phyloP scores from a whole-genome alignment of 2,888 invertebrate species.

The Ferrisia virgata region DNA sequence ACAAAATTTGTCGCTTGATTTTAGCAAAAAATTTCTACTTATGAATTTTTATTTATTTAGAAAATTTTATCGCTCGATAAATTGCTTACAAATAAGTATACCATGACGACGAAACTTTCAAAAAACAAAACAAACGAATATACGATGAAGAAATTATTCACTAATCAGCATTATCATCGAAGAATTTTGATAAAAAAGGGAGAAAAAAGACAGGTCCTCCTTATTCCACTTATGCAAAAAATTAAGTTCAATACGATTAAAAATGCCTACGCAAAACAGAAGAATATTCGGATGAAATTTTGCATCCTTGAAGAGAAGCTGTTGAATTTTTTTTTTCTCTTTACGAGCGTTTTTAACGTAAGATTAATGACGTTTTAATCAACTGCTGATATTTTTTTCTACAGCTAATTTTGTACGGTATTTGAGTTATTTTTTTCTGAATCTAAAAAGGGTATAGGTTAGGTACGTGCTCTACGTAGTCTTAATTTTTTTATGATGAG shows the following conservation, averaged over 20 bases:
- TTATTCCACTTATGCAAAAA: too few species aligned
- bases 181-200: background rate
- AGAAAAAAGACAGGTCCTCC: background rate
- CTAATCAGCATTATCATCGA: background rate
- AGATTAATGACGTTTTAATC: constrained; percentile 19
- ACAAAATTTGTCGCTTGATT: background rate
- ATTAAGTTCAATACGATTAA: too few species aligned
- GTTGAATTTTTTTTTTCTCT: background rate
- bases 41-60: background rate
- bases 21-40: background rate
- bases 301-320: background rate
- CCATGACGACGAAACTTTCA: background rate
- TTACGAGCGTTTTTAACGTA: background rate
- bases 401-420: background rate
- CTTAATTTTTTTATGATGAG: background rate
- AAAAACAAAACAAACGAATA: background rate
- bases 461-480: too few species aligned
- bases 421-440: background rate
- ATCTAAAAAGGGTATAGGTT: background rate
- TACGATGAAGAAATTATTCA: background rate
- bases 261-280: background rate
- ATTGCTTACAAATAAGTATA: background rate
- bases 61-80: background rate
- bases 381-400: background rate
- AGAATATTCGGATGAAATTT: background rate